A percentile compares a stretch with the other conserved stretches of the same genome.
Conservation (phyloP, 2,888 invertebrate species). For the Thyatira batis region DNA sequence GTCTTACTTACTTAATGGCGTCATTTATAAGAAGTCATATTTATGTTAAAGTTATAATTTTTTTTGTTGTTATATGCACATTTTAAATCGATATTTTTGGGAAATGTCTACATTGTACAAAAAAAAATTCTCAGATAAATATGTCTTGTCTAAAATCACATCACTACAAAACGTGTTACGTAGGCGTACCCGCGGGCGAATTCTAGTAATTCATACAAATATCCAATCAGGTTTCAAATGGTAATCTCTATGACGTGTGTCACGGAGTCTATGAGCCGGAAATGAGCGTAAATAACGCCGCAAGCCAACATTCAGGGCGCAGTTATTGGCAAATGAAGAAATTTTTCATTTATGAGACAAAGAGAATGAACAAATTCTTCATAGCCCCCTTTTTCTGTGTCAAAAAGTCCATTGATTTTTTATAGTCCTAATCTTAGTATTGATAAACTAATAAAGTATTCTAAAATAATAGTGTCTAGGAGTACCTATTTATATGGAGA, state of each 20-base stretch:
- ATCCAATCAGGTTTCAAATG: background rate
- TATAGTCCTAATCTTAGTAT: too few relatives aligned
- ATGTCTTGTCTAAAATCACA: background rate
- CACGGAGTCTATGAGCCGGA: background rate
- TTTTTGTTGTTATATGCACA: background rate
- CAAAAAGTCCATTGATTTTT: too few relatives aligned
- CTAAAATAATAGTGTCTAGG: too few relatives aligned
- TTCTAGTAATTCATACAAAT: background rate
- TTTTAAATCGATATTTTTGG: background rate
- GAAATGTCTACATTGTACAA: background rate
- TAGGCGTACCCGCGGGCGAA: background rate
- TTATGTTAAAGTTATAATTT: background rate
- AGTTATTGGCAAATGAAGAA: background rate
- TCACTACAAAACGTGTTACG: too few relatives aligned
- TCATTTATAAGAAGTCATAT: slow-evolving; percentile 12
- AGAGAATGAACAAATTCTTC: too few relatives aligned
- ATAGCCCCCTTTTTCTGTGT: too few relatives aligned
- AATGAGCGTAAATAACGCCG: background rate
- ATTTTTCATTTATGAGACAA: too few relatives aligned
- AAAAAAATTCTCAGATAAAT: too few relatives aligned
- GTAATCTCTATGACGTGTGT: background rate
- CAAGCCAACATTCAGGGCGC: background rate
- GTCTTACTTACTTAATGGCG: slow-evolving; percentile 6
- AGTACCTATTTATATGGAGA: too few relatives aligned
- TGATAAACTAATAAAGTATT: too few relatives aligned